phyloP scores from a whole-genome alignment of 2,797 vertebrate genomes.

The Oryzias dopingdopingensis region DNA sequence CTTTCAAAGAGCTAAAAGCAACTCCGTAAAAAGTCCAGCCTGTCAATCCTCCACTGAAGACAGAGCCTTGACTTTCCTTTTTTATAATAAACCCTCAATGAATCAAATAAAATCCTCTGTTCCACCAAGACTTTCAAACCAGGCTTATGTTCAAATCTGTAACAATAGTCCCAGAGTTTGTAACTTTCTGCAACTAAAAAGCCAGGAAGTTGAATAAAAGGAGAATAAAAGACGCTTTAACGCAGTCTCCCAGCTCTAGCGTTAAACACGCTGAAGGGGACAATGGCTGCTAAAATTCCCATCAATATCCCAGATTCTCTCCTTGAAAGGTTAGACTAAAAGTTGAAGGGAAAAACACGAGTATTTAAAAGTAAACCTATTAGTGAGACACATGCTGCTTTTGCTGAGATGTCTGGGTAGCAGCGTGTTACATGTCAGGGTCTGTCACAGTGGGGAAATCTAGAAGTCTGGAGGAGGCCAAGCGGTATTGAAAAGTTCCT shows the following conservation, averaged over 20 bases:
- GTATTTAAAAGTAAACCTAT: conserved; percentile 74
- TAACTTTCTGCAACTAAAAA: conserved; percentile 47
- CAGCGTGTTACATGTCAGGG: conserved; percentile 64
- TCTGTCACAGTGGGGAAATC: conserved; percentile 69
- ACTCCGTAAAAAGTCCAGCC: conserved; percentile 16
- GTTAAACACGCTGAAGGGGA: conserved; percentile 50
- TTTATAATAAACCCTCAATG: conserved; percentile 39
- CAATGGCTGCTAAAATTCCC: conserved; percentile 50
- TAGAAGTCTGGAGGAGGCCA: conserved; percentile 61
- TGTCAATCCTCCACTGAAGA: conserved; percentile 30
- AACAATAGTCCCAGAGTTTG: conserved; percentile 41
- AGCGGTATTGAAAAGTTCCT: conserved; percentile 62
- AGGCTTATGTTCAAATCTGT: conserved; percentile 37
- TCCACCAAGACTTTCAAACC: conserved; percentile 24
- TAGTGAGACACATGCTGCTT: conserved; percentile 71
- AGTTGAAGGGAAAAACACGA: conserved; percentile 61
- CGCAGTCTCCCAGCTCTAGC: conserved; percentile 19
- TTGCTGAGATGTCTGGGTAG: conserved; percentile 53
- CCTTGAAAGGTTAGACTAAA: conserved; percentile 34
- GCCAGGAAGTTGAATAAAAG: conserved; percentile 23
- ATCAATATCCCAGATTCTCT: conserved; percentile 50
- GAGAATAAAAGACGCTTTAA: conserved; percentile 52
- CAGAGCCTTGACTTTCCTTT: conserved; percentile 34
- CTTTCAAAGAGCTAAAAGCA: conserved; percentile 28
- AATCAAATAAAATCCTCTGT: conserved; percentile 31